Percentiles rank a stretch among this genome's conserved stretches.
Evolutionary conservation across 2,113 vertebrate genomes (phyloP).

Genomic region (Thymallus thymallus): DNA sequence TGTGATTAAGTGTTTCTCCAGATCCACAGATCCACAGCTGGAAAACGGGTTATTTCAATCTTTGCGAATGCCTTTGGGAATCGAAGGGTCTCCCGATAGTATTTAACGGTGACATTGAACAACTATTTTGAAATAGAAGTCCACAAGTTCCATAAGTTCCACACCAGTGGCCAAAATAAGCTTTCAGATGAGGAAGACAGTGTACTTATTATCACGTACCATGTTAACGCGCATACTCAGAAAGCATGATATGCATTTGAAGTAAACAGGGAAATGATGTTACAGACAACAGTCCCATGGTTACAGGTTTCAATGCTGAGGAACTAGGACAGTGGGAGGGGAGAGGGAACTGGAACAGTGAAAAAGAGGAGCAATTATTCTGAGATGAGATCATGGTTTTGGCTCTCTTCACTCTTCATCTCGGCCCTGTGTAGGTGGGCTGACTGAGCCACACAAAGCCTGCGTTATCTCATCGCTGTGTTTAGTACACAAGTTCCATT

Average conservation of each 20-base stretch:
- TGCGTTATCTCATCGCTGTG: slow-evolving; percentile 13
- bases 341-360: slow-evolving; percentile 41
- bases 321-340: slow-evolving; percentile 37
- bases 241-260: no score
- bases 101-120: background rate
- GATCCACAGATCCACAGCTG: background rate
- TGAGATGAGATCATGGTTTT: slow-evolving; percentile 75
- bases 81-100: background rate
- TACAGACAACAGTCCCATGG: background rate
- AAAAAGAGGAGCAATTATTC: slow-evolving; percentile 55
- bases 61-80: background rate
- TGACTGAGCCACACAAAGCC: slow-evolving; percentile 37
- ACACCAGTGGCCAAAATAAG: no score
- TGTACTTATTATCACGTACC: no score
- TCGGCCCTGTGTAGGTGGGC: slow-evolving; percentile 53
- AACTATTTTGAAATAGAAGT: background rate
- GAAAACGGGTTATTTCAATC: background rate
- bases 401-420: slow-evolving; percentile 54
- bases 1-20: background rate
- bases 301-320: slow-evolving; percentile 29
- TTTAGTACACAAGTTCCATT: no score
- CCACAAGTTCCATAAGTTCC: background rate
- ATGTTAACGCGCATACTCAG: no score
- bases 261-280: no score
- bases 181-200: no score